Conservation (phyloP, 2,113 vertebrate species). For the Istiophorus platypterus region DNA sequence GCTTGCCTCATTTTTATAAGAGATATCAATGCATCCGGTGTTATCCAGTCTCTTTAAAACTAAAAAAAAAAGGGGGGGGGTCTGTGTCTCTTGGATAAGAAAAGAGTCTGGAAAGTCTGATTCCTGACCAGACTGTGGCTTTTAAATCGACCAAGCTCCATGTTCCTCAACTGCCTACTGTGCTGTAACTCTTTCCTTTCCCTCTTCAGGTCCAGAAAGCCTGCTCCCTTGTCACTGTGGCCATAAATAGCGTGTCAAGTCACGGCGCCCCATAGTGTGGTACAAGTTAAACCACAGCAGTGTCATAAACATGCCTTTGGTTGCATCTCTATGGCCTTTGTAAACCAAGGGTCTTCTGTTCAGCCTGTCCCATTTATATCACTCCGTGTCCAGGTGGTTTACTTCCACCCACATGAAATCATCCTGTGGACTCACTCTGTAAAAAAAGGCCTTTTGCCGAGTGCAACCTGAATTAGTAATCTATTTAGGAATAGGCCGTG, state of each 20-base stretch:
- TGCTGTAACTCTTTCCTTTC: constrained; percentile 39
- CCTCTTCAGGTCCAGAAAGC: constrained; percentile 55
- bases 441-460: background rate
- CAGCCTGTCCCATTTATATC: background rate
- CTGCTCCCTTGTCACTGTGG: constrained; percentile 46
- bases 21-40: background rate
- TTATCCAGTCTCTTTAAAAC: no score
- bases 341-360: background rate
- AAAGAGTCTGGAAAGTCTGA: constrained; percentile 22
- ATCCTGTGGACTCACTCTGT: background rate
- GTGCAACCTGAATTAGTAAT: background rate
- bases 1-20: background rate
- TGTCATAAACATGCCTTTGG: constrained; percentile 61
- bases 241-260: constrained; percentile 72
- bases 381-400: background rate
- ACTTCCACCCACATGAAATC: background rate
- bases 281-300: constrained; percentile 44
- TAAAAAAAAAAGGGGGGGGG: no score
- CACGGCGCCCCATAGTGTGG: constrained; percentile 36
- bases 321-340: constrained; percentile 10
- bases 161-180: background rate
- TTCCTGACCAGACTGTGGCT: constrained; percentile 1
- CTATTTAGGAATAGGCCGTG: background rate
- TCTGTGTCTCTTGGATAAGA: background rate
- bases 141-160: background rate